These are phyloP conservation scores for Aotus griseimembra DNA, from an alignment of 2,797 vertebrate species.

Conservation along the genomic window DNA sequence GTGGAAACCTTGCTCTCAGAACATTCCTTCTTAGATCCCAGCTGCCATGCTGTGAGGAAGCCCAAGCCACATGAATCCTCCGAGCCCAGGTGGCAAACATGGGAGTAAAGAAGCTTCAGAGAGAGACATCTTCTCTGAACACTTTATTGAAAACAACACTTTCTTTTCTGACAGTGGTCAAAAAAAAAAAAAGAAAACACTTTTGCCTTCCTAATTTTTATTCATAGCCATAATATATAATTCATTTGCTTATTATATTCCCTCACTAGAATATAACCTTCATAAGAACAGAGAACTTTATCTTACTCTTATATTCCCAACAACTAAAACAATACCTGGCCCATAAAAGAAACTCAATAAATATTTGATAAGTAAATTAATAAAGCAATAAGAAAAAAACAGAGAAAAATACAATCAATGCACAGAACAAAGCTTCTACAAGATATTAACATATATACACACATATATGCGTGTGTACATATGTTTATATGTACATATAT, in stretches of 20 bases:
- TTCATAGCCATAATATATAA: not conserved
- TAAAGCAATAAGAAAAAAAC: not conserved
- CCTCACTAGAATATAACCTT: not conserved
- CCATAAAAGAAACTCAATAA: not conserved
- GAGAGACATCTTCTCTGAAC: not conserved
- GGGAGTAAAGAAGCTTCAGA: not conserved
- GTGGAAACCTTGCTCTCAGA: not conserved
- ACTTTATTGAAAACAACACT: not conserved
- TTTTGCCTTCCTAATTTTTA: not conserved
- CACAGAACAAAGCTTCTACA: conserved; percentile 4
- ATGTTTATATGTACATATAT: too few relatives aligned
- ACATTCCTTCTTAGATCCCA: not conserved
- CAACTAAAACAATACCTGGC: not conserved
- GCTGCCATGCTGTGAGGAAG: not conserved
- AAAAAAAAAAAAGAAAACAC: too few relatives aligned
- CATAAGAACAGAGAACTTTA: not conserved
- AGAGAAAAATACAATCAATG: not conserved
- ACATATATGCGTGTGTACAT: too few relatives aligned
- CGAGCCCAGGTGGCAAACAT: not conserved
- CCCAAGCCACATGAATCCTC: not conserved
- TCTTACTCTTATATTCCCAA: not conserved
- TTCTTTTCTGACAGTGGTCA: not conserved
- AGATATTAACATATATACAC: not conserved
- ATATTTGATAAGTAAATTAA: conserved; percentile 38
- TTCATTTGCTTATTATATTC: not conserved